Evolutionary conservation across 2,888 invertebrate genomes (phyloP).

Genomic region (Amphimallon solstitiale): DNA sequence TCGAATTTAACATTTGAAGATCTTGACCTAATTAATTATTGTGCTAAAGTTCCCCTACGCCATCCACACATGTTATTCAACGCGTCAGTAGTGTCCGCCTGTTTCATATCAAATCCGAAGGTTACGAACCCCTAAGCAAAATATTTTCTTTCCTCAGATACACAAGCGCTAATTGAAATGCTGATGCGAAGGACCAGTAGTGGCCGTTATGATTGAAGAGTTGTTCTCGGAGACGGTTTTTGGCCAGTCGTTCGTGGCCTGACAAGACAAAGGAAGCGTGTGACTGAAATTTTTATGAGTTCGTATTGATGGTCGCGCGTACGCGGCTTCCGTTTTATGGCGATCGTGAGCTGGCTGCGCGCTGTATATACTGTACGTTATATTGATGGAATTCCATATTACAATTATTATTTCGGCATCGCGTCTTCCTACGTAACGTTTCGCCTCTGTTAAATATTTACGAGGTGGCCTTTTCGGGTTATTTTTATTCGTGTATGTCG

Average conservation of each 20-base stretch:
- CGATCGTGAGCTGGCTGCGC: constrained; percentile 13
- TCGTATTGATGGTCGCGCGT: not conserved
- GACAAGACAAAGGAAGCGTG: constrained; percentile 28
- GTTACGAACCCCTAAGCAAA: not conserved
- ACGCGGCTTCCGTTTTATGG: constrained; percentile 27
- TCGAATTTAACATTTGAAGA: no score
- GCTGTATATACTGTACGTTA: no score
- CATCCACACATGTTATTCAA: not conserved
- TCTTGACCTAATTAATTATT: not conserved
- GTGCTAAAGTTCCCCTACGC: not conserved
- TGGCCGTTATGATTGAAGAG: not conserved
- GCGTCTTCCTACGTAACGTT: not conserved
- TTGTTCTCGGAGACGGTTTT: not conserved
- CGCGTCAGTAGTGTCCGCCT: not conserved
- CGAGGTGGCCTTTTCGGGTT: constrained; percentile 14
- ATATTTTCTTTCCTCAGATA: not conserved
- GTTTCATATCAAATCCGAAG: not conserved
- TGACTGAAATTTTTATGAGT: constrained; percentile 31
- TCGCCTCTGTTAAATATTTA: constrained; percentile 15
- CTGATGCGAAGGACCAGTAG: no score
- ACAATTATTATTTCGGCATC: not conserved
- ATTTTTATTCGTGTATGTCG: constrained; percentile 3
- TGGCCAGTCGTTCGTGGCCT: not conserved
- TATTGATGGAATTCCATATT: constrained; percentile 7
- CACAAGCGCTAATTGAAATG: no score